A percentile compares a stretch with the other conserved stretches of the same genome.
These are phyloP conservation scores for Tiliacea citrago DNA, from an alignment of 2,888 invertebrate species.

Conservation along the genomic window DNA sequence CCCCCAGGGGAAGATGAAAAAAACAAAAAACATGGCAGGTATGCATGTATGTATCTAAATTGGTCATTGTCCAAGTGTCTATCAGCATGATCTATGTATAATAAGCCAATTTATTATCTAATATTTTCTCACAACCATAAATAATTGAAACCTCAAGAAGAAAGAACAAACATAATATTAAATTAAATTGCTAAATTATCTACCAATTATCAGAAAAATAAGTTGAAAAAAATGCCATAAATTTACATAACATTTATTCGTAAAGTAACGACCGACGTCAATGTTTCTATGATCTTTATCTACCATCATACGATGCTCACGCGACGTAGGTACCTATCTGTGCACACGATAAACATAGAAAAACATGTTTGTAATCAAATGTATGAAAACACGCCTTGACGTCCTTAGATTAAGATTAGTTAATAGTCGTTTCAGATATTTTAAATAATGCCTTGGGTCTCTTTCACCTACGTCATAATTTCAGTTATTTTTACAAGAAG, in stretches of 20 bases:
- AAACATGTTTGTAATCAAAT: slow-evolving; percentile 43
- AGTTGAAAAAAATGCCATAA: not conserved
- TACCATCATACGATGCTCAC: slow-evolving; percentile 44
- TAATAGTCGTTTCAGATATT: not conserved
- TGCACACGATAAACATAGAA: slow-evolving; percentile 15
- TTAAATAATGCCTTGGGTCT: not conserved
- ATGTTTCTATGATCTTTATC: slow-evolving; percentile 12
- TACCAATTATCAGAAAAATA: not conserved
- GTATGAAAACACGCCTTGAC: slow-evolving; percentile 13
- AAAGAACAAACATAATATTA: too few relatives aligned
- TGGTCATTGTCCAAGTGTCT: too few relatives aligned
- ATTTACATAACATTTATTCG: not conserved
- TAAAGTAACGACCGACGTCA: not conserved
- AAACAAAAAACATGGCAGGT: too few relatives aligned
- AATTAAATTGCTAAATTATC: not conserved
- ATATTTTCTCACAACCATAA: slow-evolving; percentile 1
- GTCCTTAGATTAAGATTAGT: not conserved
- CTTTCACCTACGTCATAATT: not conserved
- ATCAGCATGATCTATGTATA: too few relatives aligned
- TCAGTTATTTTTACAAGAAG: not conserved
- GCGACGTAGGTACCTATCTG: too few relatives aligned
- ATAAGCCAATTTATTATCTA: not conserved
- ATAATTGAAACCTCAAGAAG: not conserved
- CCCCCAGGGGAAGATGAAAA: too few relatives aligned
- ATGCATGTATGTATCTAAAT: too few relatives aligned